phyloP scores from a whole-genome alignment of 1,140 invertebrate genomes.

The Drosophila pallidifrons region DNA sequence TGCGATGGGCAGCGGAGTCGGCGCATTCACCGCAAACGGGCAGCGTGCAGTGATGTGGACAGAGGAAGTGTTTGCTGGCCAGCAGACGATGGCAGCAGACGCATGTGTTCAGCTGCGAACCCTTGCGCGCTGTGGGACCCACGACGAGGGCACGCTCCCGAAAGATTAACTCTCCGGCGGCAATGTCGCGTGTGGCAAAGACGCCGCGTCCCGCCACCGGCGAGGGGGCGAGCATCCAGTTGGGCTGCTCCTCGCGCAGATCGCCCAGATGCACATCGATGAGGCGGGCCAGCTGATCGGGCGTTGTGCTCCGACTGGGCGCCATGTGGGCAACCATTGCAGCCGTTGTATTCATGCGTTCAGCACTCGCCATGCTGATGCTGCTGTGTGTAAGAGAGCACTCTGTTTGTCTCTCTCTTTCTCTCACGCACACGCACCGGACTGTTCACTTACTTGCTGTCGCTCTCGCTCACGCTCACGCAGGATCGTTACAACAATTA shows the following conservation, averaged over 20 bases:
- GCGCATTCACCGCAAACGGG: slow-evolving; percentile 86
- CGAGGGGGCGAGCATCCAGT: slow-evolving; percentile 72
- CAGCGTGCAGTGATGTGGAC: slow-evolving; percentile 85
- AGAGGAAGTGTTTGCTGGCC: slow-evolving; percentile 83
- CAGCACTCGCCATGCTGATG: background rate
- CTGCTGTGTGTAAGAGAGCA: background rate
- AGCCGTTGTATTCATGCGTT: slow-evolving; percentile 57
- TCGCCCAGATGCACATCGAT: slow-evolving; percentile 77
- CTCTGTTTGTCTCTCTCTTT: background rate
- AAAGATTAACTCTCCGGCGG: slow-evolving; percentile 89
- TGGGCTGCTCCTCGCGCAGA: slow-evolving; percentile 68
- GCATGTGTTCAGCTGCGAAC: slow-evolving; percentile 76
- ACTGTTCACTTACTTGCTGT: no score
- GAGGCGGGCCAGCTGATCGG: slow-evolving; percentile 75
- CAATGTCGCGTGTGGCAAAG: slow-evolving; percentile 88
- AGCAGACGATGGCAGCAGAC: slow-evolving; percentile 73
- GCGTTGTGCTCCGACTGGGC: slow-evolving; percentile 68
- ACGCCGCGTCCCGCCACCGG: slow-evolving; percentile 86
- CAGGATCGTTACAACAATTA: background rate
- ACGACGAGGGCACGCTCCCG: slow-evolving; percentile 88
- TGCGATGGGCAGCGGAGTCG: slow-evolving; percentile 86
- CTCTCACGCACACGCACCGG: background rate
- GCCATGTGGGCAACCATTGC: slow-evolving; percentile 72
- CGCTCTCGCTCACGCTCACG: background rate
- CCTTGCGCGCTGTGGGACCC: slow-evolving; percentile 86